Evolutionary conservation across 2,888 invertebrate species (phyloP).

Genomic region (Stegana nigrithorax): DNA sequence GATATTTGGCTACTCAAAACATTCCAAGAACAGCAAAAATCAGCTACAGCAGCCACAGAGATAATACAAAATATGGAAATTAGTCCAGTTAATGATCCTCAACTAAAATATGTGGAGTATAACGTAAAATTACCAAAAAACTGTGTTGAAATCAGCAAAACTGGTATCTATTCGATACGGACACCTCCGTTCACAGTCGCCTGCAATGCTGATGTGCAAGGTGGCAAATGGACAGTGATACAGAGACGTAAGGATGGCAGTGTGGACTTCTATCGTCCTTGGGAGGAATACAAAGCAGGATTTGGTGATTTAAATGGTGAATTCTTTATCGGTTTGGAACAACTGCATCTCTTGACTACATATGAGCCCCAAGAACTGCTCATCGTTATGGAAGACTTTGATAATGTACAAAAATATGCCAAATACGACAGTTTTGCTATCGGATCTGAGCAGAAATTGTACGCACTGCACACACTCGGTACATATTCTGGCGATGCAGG

Average conservation of each 20-base stretch:
- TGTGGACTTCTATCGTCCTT: constrained; percentile 74
- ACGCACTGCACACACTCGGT: constrained; percentile 74
- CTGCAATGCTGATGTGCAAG: constrained; percentile 68
- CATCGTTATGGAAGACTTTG: constrained; percentile 74
- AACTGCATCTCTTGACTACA: constrained; percentile 70
- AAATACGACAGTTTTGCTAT: constrained; percentile 75
- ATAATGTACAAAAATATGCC: constrained; percentile 71
- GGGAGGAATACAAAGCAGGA: constrained; percentile 75
- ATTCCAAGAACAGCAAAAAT: too few relatives aligned
- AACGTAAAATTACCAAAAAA: too few relatives aligned
- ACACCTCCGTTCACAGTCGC: constrained; percentile 71
- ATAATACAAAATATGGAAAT: too few relatives aligned
- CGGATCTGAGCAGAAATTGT: constrained; percentile 74
- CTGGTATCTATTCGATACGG: neutral
- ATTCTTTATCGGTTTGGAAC: constrained; percentile 79
- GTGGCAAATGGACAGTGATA: constrained; percentile 77
- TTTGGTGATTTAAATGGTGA: constrained; percentile 77
- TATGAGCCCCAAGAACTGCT: constrained; percentile 70
- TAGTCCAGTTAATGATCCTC: too few relatives aligned
- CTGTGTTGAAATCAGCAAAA: neutral
- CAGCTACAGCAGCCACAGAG: too few relatives aligned
- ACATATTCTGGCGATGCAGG: constrained; percentile 74
- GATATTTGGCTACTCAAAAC: too few relatives aligned
- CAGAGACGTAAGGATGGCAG: constrained; percentile 75
- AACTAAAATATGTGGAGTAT: too few relatives aligned